Percentiles rank a stretch among this genome's conserved stretches.
These are phyloP conservation scores for Brachyalestes nurse DNA, from an alignment of 2,797 vertebrate species.

Conservation along the genomic window DNA sequence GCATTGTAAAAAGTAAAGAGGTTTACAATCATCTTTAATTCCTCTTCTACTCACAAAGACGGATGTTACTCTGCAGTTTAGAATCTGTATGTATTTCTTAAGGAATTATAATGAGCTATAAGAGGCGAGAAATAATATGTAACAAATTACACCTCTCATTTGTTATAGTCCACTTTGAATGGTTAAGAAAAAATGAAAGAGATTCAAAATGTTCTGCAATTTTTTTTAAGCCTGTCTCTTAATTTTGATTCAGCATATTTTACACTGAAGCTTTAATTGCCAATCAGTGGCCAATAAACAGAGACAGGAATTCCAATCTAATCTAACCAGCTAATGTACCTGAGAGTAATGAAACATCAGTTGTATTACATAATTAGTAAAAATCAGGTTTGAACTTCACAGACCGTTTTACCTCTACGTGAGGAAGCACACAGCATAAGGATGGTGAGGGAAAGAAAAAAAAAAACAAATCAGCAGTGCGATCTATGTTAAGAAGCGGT, in stretches of 20 bases:
- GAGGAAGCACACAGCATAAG: conserved; percentile 26
- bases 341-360: background rate
- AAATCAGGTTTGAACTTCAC: conserved; percentile 27
- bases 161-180: too few relatives aligned
- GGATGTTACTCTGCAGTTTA: too few relatives aligned
- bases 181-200: too few relatives aligned
- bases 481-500: conserved; percentile 85
- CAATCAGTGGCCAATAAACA: background rate
- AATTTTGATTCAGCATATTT: background rate
- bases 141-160: too few relatives aligned
- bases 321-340: conserved; percentile 18
- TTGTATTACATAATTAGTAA: conserved; percentile 47
- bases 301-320: background rate
- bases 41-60: too few relatives aligned
- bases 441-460: background rate
- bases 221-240: background rate
- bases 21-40: too few relatives aligned
- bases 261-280: background rate
- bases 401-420: conserved; percentile 39
- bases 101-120: too few relatives aligned
- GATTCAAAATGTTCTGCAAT: background rate
- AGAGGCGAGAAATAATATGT: too few relatives aligned
- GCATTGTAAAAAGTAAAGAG: too few relatives aligned
- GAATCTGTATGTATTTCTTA: too few relatives aligned
- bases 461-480: conserved; percentile 26